A percentile compares a stretch with the other conserved stretches of the same genome.
These are phyloP conservation scores for Hycleus cichorii DNA, from an alignment of 1,140 invertebrate genomes.

Conservation along the genomic window DNA sequence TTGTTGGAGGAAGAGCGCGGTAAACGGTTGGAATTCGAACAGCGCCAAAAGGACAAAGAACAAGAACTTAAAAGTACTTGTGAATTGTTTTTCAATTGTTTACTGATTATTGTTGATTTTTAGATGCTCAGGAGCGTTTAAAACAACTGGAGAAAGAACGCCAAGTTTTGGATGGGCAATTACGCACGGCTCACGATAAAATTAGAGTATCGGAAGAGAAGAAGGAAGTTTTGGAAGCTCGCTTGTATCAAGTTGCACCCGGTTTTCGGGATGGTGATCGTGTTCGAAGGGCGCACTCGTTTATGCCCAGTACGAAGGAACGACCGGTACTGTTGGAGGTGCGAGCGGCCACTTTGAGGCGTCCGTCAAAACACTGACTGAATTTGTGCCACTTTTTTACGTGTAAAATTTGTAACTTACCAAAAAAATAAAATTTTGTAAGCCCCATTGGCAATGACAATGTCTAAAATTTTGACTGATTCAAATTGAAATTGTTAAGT, in stretches of 20 bases:
- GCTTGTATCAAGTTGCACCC: slow-evolving; percentile 44
- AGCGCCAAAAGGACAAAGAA: slow-evolving; percentile 63
- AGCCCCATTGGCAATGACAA: too few relatives aligned
- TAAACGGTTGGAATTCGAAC: slow-evolving; percentile 66
- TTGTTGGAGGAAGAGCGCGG: slow-evolving; percentile 64
- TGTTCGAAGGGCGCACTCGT: slow-evolving; percentile 50
- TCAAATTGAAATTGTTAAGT: too few relatives aligned
- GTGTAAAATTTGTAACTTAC: too few relatives aligned
- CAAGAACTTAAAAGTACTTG: slow-evolving; percentile 52
- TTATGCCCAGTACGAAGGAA: slow-evolving; percentile 52
- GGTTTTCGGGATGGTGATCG: slow-evolving; percentile 38
- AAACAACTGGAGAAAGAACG: slow-evolving; percentile 61
- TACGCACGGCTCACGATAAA: slow-evolving; percentile 58
- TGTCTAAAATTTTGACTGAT: too few relatives aligned
- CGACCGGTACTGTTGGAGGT: slow-evolving; percentile 37
- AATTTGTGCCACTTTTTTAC: not conserved
- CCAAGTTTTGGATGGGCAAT: slow-evolving; percentile 55
- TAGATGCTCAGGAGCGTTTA: slow-evolving; percentile 59
- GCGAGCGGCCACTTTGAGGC: slow-evolving; percentile 29
- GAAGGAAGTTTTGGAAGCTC: slow-evolving; percentile 56
- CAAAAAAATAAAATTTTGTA: too few relatives aligned
- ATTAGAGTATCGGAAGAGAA: slow-evolving; percentile 58
- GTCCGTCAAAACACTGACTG: slow-evolving; percentile 5
- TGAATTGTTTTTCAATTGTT: not conserved
- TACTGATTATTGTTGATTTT: slow-evolving; percentile 19